phyloP scores from a whole-genome alignment of 2,797 vertebrate genomes.

The Linurgus olivaceus region DNA sequence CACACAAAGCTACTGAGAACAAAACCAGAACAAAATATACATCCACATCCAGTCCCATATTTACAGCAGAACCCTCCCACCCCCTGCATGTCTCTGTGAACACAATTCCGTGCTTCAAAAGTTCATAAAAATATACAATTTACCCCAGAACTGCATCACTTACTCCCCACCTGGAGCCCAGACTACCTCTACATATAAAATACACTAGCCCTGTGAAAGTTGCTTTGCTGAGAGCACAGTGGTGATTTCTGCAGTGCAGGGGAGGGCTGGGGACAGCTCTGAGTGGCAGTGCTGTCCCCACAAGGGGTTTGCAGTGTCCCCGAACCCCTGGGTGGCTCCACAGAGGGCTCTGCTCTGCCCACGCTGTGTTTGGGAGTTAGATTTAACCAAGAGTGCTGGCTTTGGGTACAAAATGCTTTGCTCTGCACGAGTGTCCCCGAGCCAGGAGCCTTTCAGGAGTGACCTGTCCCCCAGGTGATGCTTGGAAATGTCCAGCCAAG shows the following conservation, averaged over 20 bases:
- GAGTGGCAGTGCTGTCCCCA: neutral
- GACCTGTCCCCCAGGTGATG: neutral
- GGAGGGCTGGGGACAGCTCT: neutral
- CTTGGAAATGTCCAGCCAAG: neutral
- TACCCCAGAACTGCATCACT: conserved; percentile 50
- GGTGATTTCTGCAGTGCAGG: conserved; percentile 25
- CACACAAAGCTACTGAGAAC: conserved; percentile 3
- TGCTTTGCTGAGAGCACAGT: conserved; percentile 67
- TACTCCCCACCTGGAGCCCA: conserved; percentile 27
- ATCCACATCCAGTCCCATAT: neutral
- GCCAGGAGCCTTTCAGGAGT: neutral
- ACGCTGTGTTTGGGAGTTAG: neutral
- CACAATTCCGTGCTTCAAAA: conserved; percentile 51
- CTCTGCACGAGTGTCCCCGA: neutral
- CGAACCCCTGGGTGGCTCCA: neutral
- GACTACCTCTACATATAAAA: conserved; percentile 62
- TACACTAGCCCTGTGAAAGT: conserved; percentile 62
- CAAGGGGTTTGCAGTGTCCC: neutral
- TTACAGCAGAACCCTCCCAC: conserved; percentile 41
- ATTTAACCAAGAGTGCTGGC: neutral
- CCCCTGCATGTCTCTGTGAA: conserved; percentile 14
- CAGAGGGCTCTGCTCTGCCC: neutral
- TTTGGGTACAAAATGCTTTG: neutral
- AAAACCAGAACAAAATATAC: neutral
- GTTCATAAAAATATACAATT: conserved; percentile 76